Conservation (phyloP, 2,113 vertebrate genomes). For the Polyodon spathula region DNA sequence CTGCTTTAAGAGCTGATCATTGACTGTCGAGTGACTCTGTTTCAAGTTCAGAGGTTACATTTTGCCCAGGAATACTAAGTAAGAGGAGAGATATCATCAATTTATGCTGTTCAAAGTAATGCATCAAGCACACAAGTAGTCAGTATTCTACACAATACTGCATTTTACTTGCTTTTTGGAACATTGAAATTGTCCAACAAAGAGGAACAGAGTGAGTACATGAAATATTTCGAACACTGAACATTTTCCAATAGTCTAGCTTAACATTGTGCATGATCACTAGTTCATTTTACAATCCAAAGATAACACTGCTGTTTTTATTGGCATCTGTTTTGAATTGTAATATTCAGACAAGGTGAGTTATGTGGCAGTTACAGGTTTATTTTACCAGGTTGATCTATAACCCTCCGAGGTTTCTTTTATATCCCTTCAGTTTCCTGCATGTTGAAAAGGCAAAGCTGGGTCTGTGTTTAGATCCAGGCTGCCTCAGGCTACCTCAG, state of each 20-base stretch:
- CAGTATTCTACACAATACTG: too few relatives aligned
- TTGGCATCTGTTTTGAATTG: constrained; percentile 7
- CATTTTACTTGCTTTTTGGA: too few relatives aligned
- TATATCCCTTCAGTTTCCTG: neutral
- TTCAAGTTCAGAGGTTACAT: too few relatives aligned
- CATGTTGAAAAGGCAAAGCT: too few relatives aligned
- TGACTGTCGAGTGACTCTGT: too few relatives aligned
- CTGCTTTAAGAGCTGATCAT: too few relatives aligned
- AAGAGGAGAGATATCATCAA: too few relatives aligned
- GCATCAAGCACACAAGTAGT: too few relatives aligned
- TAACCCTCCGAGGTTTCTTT: neutral
- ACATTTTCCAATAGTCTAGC: neutral
- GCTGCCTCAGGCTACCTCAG: too few relatives aligned
- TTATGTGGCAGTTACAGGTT: neutral
- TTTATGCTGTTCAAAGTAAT: too few relatives aligned
- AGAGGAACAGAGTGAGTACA: neutral
- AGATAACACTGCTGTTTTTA: constrained; percentile 2
- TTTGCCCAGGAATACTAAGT: too few relatives aligned
- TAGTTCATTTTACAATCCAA: constrained; percentile 1
- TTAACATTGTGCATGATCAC: neutral
- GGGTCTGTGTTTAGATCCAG: too few relatives aligned
- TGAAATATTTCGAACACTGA: neutral
- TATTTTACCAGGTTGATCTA: neutral
- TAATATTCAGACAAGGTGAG: neutral
- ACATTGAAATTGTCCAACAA: neutral